A percentile compares a stretch with the other conserved stretches of the same genome.
Evolutionary conservation across 2,113 vertebrate species (phyloP).

Genomic region (Eonycteris spelaea): DNA sequence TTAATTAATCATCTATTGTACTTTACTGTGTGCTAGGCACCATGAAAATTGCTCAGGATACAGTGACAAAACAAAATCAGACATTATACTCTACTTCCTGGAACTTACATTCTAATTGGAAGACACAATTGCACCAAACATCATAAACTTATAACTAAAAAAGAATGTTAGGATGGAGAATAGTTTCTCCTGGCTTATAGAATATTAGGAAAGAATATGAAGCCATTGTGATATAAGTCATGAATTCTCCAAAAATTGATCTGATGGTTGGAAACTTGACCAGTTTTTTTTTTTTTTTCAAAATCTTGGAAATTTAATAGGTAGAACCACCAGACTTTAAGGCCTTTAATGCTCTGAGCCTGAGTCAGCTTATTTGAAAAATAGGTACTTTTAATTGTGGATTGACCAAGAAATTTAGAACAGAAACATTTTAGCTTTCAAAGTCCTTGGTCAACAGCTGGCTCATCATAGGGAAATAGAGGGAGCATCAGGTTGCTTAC

Average conservation of each 20-base stretch:
- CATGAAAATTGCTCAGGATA: background rate
- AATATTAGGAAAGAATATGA: background rate
- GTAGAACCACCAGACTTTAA: background rate
- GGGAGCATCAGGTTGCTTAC: background rate
- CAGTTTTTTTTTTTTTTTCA: no score
- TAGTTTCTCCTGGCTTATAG: background rate
- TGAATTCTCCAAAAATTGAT: background rate
- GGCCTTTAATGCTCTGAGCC: background rate
- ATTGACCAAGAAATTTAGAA: background rate
- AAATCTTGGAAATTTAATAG: background rate
- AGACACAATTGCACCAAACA: background rate
- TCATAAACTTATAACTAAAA: background rate
- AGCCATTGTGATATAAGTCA: background rate
- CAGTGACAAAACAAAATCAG: background rate
- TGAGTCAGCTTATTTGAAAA: background rate
- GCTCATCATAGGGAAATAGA: background rate
- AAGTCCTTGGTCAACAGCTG: background rate
- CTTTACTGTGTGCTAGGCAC: background rate
- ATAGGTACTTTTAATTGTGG: background rate
- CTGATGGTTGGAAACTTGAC: background rate
- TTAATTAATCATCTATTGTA: background rate
- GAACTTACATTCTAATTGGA: background rate
- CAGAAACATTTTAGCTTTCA: background rate
- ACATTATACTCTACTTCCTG: background rate
- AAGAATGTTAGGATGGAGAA: background rate